A percentile compares a stretch with the other conserved stretches of the same genome.
Evolutionary conservation across 2,797 vertebrate species (phyloP).

Genomic region (Aldrovandia affinis): DNA sequence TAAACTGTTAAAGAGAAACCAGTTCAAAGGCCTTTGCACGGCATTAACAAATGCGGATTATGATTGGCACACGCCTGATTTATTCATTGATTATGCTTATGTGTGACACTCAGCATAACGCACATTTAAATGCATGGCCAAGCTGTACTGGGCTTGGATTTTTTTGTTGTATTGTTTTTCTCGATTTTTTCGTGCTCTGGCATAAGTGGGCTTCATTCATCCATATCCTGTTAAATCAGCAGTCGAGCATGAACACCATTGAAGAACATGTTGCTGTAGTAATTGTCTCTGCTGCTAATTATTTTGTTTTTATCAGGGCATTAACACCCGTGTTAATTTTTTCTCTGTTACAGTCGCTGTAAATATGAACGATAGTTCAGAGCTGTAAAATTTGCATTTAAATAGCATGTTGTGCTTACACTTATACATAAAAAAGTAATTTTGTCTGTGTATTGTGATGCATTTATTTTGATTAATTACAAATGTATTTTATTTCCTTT

Average conservation of each 20-base stretch:
- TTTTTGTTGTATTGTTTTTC: not conserved
- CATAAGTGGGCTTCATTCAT: not conserved
- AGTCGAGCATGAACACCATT: constrained; percentile 1
- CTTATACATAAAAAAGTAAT: constrained; percentile 29
- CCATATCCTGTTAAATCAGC: not conserved
- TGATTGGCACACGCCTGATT: not conserved
- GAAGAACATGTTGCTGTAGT: constrained; percentile 22
- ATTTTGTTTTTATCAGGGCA: constrained; percentile 29
- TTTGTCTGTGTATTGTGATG: not conserved
- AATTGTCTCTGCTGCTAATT: constrained; percentile 35
- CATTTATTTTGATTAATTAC: constrained; percentile 30
- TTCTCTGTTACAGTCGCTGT: not conserved
- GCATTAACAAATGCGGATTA: not conserved
- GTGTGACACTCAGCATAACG: not conserved
- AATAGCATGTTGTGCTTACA: constrained; percentile 33
- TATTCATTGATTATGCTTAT: constrained; percentile 7
- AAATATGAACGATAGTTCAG: constrained; percentile 27
- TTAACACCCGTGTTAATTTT: constrained; percentile 30
- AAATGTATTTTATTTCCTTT: not conserved
- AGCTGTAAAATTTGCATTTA: constrained; percentile 26
- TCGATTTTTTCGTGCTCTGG: not conserved
- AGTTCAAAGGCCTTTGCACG: not conserved
- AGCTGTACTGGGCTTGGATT: not conserved
- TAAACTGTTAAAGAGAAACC: not conserved
- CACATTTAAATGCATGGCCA: not conserved